Conservation (phyloP, 92 coral and sea anemone genomes). For the Parazoanthus darwini region DNA sequence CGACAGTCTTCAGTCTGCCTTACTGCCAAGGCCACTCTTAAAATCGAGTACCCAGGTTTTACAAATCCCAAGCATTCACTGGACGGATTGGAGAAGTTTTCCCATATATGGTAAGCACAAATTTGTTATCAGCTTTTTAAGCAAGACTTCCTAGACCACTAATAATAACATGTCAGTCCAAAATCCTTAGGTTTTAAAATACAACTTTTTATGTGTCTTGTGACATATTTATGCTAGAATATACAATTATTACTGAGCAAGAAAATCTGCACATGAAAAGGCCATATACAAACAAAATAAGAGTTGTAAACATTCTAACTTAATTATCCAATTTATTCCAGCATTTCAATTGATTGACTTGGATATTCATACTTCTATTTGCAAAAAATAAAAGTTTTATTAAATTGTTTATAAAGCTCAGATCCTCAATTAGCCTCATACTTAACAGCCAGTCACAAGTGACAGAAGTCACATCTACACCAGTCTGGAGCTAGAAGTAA, state of each 20-base stretch:
- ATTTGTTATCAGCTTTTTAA: background rate
- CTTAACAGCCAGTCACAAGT: too few species aligned
- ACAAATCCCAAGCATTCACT: constrained; percentile 66
- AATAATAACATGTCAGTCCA: background rate
- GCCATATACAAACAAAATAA: background rate
- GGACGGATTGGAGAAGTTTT: constrained; percentile 63
- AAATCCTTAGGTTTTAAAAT: background rate
- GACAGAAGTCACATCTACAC: too few species aligned
- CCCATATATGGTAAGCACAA: constrained; percentile 66
- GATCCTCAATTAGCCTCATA: too few species aligned
- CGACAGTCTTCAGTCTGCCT: constrained; percentile 67
- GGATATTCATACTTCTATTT: too few species aligned
- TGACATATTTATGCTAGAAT: background rate
- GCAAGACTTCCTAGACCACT: background rate
- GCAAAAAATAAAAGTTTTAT: too few species aligned
- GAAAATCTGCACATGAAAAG: background rate
- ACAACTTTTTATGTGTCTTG: background rate
- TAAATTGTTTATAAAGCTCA: too few species aligned
- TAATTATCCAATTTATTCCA: background rate
- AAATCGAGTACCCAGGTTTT: constrained; percentile 48
- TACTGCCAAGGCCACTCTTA: constrained; percentile 54
- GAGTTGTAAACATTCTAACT: background rate
- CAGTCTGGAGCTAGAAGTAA: too few species aligned
- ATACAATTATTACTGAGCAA: background rate
- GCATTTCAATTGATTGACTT: too few species aligned